A percentile compares a stretch with the other conserved stretches of the same genome.
Conservation (phyloP, 2,888 invertebrate species). For the Oscheius onirici region DNA sequence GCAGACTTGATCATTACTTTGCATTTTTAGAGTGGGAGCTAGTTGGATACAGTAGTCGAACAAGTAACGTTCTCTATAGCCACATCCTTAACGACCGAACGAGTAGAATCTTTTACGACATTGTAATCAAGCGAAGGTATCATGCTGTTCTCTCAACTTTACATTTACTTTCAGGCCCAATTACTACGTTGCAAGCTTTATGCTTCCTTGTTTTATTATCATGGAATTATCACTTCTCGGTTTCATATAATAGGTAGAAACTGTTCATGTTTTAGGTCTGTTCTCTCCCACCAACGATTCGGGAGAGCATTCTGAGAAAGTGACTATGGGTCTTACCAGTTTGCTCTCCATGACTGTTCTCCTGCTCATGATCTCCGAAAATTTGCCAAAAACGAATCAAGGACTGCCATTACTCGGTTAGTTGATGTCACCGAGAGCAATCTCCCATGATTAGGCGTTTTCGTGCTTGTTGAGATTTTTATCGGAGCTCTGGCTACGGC, state of each 20-base stretch:
- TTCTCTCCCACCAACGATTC: constrained; percentile 28
- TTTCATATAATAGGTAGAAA: background rate
- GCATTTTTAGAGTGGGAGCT: constrained; percentile 26
- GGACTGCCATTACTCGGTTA: constrained; percentile 20
- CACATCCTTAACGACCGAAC: constrained; percentile 3
- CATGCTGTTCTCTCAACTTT: background rate
- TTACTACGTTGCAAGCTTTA: constrained; percentile 29
- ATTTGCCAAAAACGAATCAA: constrained; percentile 28
- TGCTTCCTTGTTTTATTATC: constrained; percentile 28
- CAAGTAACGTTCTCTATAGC: background rate
- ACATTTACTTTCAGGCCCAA: background rate
- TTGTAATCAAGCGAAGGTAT: constrained; percentile 20
- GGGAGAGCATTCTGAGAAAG: constrained; percentile 29
- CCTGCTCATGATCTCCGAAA: constrained; percentile 26
- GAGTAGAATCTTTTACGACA: constrained; percentile 20
- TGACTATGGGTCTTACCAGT: constrained; percentile 30
- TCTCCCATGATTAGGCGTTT: constrained; percentile 4
- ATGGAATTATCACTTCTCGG: constrained; percentile 26
- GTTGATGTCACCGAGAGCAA: background rate
- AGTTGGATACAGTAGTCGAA: constrained; percentile 5
- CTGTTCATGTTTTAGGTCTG: background rate
- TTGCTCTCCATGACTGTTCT: constrained; percentile 28
- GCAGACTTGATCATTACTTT: background rate
- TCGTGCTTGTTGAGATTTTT: constrained; percentile 23
- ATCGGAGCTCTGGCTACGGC: constrained; percentile 29